phyloP scores from a whole-genome alignment of 2,113 vertebrate species.

The Larimichthys polyactis region DNA sequence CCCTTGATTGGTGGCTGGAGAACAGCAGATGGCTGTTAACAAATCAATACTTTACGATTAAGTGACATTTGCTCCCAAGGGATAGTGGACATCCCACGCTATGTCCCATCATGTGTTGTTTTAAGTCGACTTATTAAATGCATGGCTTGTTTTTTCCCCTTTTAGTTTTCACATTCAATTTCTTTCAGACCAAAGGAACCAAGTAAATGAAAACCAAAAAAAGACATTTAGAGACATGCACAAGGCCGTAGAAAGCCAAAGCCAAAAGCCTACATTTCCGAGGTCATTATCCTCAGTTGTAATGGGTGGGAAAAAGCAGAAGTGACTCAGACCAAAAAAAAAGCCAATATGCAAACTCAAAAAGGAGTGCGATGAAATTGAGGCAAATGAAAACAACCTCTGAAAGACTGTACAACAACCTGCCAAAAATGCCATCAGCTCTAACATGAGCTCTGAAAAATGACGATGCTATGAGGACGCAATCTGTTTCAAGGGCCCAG shows the following conservation, averaged over 20 bases:
- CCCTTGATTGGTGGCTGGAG: slow-evolving; percentile 60
- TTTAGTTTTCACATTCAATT: neutral
- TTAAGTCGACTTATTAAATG: slow-evolving; percentile 10
- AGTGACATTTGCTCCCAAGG: slow-evolving; percentile 60
- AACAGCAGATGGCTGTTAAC: slow-evolving; percentile 47
- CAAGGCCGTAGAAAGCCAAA: neutral
- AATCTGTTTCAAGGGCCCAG: slow-evolving; percentile 65
- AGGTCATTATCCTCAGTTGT: slow-evolving; percentile 10
- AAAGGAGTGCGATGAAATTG: slow-evolving; percentile 26
- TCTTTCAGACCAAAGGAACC: neutral
- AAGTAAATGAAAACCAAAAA: slow-evolving; percentile 3
- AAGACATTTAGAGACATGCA: neutral
- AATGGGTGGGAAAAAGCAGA: slow-evolving; percentile 18
- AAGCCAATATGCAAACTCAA: slow-evolving; percentile 45
- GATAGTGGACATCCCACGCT: slow-evolving; percentile 25
- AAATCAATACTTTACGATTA: slow-evolving; percentile 76
- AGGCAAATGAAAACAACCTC: slow-evolving; percentile 49
- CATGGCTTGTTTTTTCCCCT: neutral
- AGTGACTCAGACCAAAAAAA: slow-evolving; percentile 14
- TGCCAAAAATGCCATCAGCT: slow-evolving; percentile 64
- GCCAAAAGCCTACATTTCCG: neutral
- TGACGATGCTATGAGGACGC: slow-evolving; percentile 44
- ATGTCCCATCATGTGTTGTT: slow-evolving; percentile 41
- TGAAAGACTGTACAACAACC: slow-evolving; percentile 28
- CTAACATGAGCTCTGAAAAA: slow-evolving; percentile 44